Percentiles rank a stretch among this genome's conserved stretches.
Conservation (phyloP, 2,797 vertebrate species). For the Gymnopithys bicolor region DNA sequence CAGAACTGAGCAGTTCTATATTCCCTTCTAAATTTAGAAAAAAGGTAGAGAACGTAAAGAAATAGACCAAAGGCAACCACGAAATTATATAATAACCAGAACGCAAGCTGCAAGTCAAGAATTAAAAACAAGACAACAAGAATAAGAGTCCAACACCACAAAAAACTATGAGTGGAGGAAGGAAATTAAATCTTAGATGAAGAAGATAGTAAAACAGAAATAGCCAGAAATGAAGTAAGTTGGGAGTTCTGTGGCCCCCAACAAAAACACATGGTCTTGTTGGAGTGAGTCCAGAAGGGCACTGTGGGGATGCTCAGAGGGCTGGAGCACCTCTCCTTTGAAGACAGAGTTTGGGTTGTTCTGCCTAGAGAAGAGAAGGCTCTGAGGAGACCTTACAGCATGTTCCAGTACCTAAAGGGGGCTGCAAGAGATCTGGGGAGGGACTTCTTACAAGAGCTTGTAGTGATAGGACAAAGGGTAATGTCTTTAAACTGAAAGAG, state of each 20-base stretch:
- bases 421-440: not conserved
- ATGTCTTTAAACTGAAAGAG: not conserved
- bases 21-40: not conserved
- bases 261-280: not conserved
- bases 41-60: not conserved
- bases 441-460: too few species aligned
- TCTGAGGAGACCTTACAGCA: not conserved
- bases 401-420: not conserved
- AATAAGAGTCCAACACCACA: not conserved
- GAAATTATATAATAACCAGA: not conserved
- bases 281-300: not conserved
- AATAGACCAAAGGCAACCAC: not conserved
- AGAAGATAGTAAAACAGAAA: not conserved
- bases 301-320: too few species aligned
- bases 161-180: not conserved
- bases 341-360: not conserved
- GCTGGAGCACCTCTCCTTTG: not conserved
- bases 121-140: not conserved
- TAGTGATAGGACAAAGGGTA: not conserved
- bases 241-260: not conserved
- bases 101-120: not conserved
- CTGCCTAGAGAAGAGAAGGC: too few species aligned
- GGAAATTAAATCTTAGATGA: not conserved
- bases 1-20: not conserved
- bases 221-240: not conserved